These are phyloP conservation scores for Nesoenas mayeri DNA, from an alignment of 2,113 vertebrate genomes.

Conservation along the genomic window DNA sequence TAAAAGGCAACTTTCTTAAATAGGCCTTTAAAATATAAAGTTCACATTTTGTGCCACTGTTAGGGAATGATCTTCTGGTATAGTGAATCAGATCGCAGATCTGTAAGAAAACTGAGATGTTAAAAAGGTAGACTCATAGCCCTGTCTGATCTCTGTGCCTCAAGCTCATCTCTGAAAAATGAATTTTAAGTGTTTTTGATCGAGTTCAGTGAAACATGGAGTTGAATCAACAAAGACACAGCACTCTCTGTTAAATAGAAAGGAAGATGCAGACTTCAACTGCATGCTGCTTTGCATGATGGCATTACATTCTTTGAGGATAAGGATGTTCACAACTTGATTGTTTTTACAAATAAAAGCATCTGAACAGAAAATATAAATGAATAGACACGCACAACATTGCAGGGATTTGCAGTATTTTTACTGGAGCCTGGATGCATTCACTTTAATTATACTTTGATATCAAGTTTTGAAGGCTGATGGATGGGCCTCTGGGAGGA, in stretches of 20 bases:
- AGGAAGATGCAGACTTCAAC: neutral
- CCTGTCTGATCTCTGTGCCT: neutral
- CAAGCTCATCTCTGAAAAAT: neutral
- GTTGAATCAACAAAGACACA: neutral
- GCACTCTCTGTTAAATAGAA: neutral
- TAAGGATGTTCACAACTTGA: neutral
- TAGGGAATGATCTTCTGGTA: neutral
- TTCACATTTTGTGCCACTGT: neutral
- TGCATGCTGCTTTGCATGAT: neutral
- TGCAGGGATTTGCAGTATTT: neutral
- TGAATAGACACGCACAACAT: neutral
- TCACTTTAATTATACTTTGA: slow-evolving; percentile 27
- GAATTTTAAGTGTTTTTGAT: neutral
- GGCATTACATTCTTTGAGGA: neutral
- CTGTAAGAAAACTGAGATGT: neutral
- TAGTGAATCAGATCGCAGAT: neutral
- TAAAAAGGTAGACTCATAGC: neutral
- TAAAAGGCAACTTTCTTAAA: slow-evolving; percentile 13
- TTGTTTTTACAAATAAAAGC: neutral
- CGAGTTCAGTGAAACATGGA: neutral
- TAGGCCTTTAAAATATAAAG: slow-evolving; percentile 25
- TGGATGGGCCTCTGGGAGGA: neutral
- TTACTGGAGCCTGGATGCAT: neutral
- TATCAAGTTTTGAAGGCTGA: neutral
- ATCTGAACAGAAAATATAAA: neutral